Evolutionary conservation across 2,113 vertebrate genomes (phyloP).

Genomic region (Sardina pilchardus): DNA sequence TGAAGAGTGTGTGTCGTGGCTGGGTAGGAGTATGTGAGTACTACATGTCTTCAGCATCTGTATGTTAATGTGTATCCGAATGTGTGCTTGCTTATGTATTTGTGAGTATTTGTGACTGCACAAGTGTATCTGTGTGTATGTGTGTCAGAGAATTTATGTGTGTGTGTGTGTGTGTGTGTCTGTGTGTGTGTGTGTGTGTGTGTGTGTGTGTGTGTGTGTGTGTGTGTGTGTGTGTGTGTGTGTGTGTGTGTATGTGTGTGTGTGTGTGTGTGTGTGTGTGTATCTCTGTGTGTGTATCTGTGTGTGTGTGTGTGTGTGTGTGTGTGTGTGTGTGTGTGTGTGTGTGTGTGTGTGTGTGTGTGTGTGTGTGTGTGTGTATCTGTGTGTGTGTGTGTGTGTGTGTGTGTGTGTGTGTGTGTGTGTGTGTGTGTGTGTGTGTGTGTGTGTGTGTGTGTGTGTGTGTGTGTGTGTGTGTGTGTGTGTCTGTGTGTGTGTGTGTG

Average conservation of each 20-base stretch:
- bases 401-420: slow-evolving; percentile 9
- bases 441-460: slow-evolving; percentile 28
- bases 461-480: slow-evolving; percentile 39
- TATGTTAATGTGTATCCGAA: neutral
- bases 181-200: slow-evolving; percentile 30
- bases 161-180: neutral
- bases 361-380: neutral
- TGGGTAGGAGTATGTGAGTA: neutral
- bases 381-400: neutral
- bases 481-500: slow-evolving; percentile 53
- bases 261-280: neutral
- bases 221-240: slow-evolving; percentile 29
- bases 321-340: neutral
- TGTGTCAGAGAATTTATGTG: neutral
- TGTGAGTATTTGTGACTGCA: neutral
- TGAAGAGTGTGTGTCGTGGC: neutral
- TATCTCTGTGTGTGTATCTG: neutral
- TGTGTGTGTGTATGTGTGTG: slow-evolving; percentile 21
- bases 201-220: neutral
- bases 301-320: neutral
- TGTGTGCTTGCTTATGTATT: neutral
- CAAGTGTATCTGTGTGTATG: neutral
- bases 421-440: slow-evolving; percentile 29
- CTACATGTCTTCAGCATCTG: too few species aligned
- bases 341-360: neutral